A percentile compares a stretch with the other conserved stretches of the same genome.
Evolutionary conservation across 2,888 invertebrate species (phyloP).

Genomic region (Cheilosia vulpina): DNA sequence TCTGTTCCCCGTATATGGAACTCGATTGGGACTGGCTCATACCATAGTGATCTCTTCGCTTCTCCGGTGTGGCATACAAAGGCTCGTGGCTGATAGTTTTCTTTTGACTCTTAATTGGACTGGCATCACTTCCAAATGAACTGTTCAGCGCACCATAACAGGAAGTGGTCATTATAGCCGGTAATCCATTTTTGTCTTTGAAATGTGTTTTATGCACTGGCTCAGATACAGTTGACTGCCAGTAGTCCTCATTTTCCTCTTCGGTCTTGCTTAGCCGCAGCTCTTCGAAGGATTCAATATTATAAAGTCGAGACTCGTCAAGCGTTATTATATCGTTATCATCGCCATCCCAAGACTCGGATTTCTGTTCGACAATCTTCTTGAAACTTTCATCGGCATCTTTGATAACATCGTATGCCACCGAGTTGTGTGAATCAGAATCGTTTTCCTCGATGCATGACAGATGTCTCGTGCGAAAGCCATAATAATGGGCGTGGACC

Average conservation of each 20-base stretch:
- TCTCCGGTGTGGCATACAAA: slow-evolving; percentile 81
- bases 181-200: slow-evolving; percentile 75
- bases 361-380: slow-evolving; percentile 76
- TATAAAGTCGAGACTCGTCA: slow-evolving; percentile 81
- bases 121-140: slow-evolving; percentile 79
- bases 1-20: slow-evolving; percentile 79
- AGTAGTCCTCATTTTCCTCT: slow-evolving; percentile 78
- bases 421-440: slow-evolving; percentile 82
- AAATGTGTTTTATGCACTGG: slow-evolving; percentile 70
- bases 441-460: slow-evolving; percentile 83
- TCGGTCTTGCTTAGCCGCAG: slow-evolving; percentile 77
- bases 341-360: slow-evolving; percentile 76
- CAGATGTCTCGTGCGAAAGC: slow-evolving; percentile 82
- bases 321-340: slow-evolving; percentile 81
- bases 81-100: slow-evolving; percentile 75
- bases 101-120: slow-evolving; percentile 50
- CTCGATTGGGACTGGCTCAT: slow-evolving; percentile 81
- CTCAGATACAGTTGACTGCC: slow-evolving; percentile 78
- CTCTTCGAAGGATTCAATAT: slow-evolving; percentile 81
- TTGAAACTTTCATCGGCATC: slow-evolving; percentile 81
- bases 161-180: slow-evolving; percentile 83
- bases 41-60: slow-evolving; percentile 79
- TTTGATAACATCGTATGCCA: slow-evolving; percentile 81
- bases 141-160: slow-evolving; percentile 82
- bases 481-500: slow-evolving; percentile 77